Base-by-base conservation (phyloP, 2,797 vertebrate species). In the Anguilla anguilla region DNA sequence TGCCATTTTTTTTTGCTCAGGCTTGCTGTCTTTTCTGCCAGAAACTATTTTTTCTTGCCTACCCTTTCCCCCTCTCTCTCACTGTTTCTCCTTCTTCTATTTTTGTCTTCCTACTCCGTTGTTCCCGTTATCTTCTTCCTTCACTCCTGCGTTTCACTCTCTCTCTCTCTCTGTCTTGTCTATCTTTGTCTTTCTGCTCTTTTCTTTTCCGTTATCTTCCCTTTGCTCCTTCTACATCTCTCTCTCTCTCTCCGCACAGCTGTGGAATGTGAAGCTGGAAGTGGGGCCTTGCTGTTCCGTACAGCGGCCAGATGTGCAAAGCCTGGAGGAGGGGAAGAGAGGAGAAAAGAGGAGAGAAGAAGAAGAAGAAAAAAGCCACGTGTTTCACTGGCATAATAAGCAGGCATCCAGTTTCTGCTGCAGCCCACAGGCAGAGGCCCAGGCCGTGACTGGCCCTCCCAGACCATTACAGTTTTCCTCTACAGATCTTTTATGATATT, bases 291-390 rank as follows among this genome's bases (percentile, higher is more conserved):
- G 82, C 5, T n/a, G 22, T n/a, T 67, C 25, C 84, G 89, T 92
- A 94, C 90, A 90, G 88, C 86, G 90, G 85, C 92, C 95, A 95
- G 94, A 96, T 96, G 95, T 94, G 86, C 67, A 86, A 74, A 87
- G 92, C 92, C 92, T 85, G 85, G 88, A 83, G 82, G 4, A 86
- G 53, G 88, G 9, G 72, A 82, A 74, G 6, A 86, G 57, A 88
- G 15, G 74, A 90, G 77, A 46, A 53, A 31, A 57, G 77, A 74
- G 59, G 61, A 85, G 53, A 79, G 15, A 83, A 57, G 55, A 57
- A 17, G 55, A 57, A 57, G 17, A 83, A 57, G 53, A 85, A 35
- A 19, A 77, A 35, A n/a, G 77, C 77, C 77, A 81, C 77, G 22
- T 81, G 77, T 81, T 81, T 81, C 77, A 7, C 77, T 79, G 15